Evolutionary conservation across 2,113 vertebrate genomes (phyloP).

Genomic region (Oxyura jamaicensis): DNA sequence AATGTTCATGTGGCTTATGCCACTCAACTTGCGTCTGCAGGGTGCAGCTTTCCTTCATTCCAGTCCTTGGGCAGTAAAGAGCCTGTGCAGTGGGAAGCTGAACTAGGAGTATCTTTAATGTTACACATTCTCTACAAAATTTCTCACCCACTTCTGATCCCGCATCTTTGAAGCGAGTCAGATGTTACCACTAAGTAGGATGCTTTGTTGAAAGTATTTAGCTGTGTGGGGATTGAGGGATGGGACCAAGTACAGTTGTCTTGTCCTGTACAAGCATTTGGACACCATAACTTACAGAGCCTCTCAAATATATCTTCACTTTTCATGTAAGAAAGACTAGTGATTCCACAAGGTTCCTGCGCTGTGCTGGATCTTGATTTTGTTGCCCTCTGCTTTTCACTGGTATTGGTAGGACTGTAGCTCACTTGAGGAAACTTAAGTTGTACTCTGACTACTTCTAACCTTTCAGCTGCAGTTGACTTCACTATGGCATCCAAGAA

Average conservation of each 20-base stretch:
- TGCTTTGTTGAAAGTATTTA: background rate
- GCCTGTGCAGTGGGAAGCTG: background rate
- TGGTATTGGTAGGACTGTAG: background rate
- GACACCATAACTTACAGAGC: background rate
- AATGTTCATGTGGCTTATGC: background rate
- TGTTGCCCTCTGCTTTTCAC: background rate
- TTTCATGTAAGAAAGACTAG: background rate
- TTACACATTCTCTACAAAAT: too few relatives aligned
- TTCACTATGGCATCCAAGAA: slow-evolving; percentile 41
- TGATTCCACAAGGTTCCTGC: background rate
- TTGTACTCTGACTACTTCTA: background rate
- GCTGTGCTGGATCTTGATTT: background rate
- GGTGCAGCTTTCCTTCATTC: background rate
- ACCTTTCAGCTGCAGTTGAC: slow-evolving; percentile 30
- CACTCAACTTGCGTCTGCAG: background rate
- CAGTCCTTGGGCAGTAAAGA: background rate
- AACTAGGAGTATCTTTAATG: background rate
- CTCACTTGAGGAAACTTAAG: background rate
- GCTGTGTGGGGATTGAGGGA: background rate
- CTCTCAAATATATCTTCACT: background rate
- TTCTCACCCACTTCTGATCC: background rate
- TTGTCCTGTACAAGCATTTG: background rate
- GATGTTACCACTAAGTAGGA: background rate
- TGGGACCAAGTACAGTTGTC: too few relatives aligned
- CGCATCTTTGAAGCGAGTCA: background rate